These are phyloP conservation scores for Lichenostomus cassidix DNA, from an alignment of 2,113 vertebrate genomes.

Conservation along the genomic window DNA sequence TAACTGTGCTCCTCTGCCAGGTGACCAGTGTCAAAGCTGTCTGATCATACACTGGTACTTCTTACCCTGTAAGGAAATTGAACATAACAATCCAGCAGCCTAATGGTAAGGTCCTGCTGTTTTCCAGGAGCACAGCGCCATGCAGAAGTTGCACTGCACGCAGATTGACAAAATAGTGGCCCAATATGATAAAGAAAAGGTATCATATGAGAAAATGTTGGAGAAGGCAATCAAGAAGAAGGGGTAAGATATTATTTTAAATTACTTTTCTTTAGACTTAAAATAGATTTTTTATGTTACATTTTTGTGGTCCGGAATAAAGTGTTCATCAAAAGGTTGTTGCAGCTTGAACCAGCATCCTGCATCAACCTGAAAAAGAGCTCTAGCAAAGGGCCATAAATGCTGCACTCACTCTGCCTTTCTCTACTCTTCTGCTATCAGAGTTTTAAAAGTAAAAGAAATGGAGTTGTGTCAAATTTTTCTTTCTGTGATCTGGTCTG, in stretches of 20 bases:
- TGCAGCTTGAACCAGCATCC: background rate
- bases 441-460: background rate
- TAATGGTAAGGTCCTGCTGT: constrained; percentile 41
- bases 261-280: background rate
- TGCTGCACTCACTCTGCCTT: background rate
- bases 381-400: background rate
- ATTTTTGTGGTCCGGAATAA: background rate
- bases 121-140: constrained; percentile 88
- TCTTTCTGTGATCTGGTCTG: background rate
- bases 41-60: background rate
- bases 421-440: background rate
- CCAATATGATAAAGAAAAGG: constrained; percentile 93
- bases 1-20: background rate
- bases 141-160: constrained; percentile 95
- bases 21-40: background rate
- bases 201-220: constrained; percentile 87
- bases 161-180: constrained; percentile 97
- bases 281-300: background rate
- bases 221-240: constrained; percentile 97
- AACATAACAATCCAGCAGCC: constrained; percentile 3
- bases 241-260: constrained; percentile 79
- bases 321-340: background rate
- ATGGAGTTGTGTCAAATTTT: background rate
- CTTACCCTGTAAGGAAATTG: background rate
- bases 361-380: background rate